A percentile compares a stretch with the other conserved stretches of the same genome.
phyloP scores from a whole-genome alignment of 2,113 vertebrate species.

The Polypterus senegalus region DNA sequence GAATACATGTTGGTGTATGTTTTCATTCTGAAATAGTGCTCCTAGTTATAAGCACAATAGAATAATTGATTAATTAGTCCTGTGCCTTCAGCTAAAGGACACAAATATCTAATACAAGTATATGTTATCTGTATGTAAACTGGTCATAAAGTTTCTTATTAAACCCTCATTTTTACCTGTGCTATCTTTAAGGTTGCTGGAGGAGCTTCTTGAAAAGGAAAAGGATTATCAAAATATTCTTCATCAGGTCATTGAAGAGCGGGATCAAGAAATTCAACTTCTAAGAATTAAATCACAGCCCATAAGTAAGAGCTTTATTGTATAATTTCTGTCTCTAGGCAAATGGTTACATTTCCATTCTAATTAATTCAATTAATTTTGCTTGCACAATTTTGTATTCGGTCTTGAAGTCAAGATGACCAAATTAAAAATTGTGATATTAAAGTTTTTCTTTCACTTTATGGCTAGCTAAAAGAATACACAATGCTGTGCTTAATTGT shows the following conservation, averaged over 20 bases:
- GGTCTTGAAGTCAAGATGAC: not conserved
- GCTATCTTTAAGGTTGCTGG: slow-evolving; percentile 59
- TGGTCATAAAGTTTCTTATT: too few species aligned
- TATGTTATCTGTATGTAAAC: too few species aligned
- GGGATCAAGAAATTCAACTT: slow-evolving; percentile 80
- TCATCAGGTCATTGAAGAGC: slow-evolving; percentile 85
- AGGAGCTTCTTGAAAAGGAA: slow-evolving; percentile 84
- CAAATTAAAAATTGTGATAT: not conserved
- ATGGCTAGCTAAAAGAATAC: not conserved
- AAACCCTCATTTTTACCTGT: not conserved
- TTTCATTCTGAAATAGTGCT: too few species aligned
- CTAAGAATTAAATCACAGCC: slow-evolving; percentile 69
- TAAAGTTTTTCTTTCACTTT: not conserved
- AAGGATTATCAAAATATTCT: slow-evolving; percentile 81
- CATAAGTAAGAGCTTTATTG: slow-evolving; percentile 45
- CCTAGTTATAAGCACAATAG: too few species aligned
- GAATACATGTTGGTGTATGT: too few species aligned
- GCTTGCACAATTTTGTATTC: not conserved
- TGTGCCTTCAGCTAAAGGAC: too few species aligned
- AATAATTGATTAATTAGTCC: too few species aligned
- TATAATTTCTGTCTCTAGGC: too few species aligned
- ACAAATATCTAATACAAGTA: too few species aligned
- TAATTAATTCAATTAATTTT: not conserved
- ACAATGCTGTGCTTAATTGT: not conserved
- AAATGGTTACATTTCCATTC: not conserved